Base-by-base conservation (phyloP, 2,797 vertebrate species). In the Epinephelus malabaricus region DNA sequence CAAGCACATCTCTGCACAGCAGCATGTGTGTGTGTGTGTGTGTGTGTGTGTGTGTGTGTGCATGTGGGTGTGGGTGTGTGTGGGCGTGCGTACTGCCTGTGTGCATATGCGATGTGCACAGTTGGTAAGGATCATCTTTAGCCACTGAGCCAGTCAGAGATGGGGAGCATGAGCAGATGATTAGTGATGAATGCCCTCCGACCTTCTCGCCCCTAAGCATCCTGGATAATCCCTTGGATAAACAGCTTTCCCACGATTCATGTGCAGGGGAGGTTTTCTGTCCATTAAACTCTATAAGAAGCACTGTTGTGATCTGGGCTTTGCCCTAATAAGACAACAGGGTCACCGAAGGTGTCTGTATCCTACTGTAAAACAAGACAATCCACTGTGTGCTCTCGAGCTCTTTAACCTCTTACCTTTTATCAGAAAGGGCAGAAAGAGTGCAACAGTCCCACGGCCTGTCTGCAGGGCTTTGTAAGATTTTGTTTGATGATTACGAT, bases 211-310 rank as follows among this genome's bases (percentile, higher is more conserved):
- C 85, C 83, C 84, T 86, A 88, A 92, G 85, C 88, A 89, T 89
- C 85, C 78, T 86, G 83, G 84, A 88, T 94, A 93, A 95, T 94
- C 92, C 84, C 64, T 72, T 75, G 83, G 92, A 91, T 91, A 86
- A 92, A 91, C 88, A 85, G 91, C 89, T 93, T 88, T 87, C 77
- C 83, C 78, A 84, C 30, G 25, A 88, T 87, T 90, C 78, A 87
- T 87, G 78, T 86, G 71, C 64, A 76, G 61, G 64, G 73, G 77
- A 77, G 21, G 67, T 84, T 90, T 90, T 88, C 82, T 80, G 66
- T 81, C 63, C 59, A 74, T 79, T 85, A 58, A 79, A 91, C 49
- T 81, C 69, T 56, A 83, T 77, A 78, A 85, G 81, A 63, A 85
- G 47, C 53, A 19, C 62, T 49, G 56, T 46, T 58, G 67, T 73